Conservation (phyloP, 2,888 invertebrate genomes). For the Druceiella hillmani region DNA sequence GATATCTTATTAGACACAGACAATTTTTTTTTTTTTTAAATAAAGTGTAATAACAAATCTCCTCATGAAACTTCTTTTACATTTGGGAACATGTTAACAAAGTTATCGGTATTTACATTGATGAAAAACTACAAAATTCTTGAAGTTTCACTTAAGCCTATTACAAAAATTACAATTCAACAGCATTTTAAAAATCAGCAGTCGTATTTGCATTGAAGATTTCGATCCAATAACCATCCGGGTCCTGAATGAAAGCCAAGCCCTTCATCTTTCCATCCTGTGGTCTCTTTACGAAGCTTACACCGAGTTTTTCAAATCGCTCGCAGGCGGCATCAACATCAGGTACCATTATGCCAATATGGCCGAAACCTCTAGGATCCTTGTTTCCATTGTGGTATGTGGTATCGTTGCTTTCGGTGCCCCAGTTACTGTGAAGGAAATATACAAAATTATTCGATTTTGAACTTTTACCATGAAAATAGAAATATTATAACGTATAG, state of each 20-base stretch:
- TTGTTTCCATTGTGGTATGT: slow-evolving; percentile 86
- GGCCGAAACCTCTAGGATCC: slow-evolving; percentile 87
- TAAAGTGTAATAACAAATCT: too few relatives aligned
- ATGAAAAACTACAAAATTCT: too few relatives aligned
- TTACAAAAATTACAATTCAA: too few relatives aligned
- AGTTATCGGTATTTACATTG: too few relatives aligned
- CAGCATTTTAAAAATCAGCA: too few relatives aligned
- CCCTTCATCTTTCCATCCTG: slow-evolving; percentile 93
- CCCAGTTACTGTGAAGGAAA: slow-evolving; percentile 81
- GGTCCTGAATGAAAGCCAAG: slow-evolving; percentile 90
- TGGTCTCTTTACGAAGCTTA: slow-evolving; percentile 85
- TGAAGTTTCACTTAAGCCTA: too few relatives aligned
- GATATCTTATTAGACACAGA: too few relatives aligned
- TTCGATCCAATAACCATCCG: slow-evolving; percentile 97
- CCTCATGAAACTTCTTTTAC: too few relatives aligned
- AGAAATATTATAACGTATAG: too few relatives aligned
- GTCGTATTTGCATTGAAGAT: slow-evolving; percentile 66
- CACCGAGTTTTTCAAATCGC: slow-evolving; percentile 78
- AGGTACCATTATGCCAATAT: slow-evolving; percentile 87
- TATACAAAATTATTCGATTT: slow-evolving; percentile 1
- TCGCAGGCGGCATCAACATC: slow-evolving; percentile 86
- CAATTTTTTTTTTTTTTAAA: too few relatives aligned
- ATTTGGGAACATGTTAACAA: too few relatives aligned
- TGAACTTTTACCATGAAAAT: too few relatives aligned
- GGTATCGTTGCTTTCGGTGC: slow-evolving; percentile 79